A percentile compares a stretch with the other conserved stretches of the same genome.
phyloP scores from a whole-genome alignment of 2,797 vertebrate species.

The Notolabrus celidotus region DNA sequence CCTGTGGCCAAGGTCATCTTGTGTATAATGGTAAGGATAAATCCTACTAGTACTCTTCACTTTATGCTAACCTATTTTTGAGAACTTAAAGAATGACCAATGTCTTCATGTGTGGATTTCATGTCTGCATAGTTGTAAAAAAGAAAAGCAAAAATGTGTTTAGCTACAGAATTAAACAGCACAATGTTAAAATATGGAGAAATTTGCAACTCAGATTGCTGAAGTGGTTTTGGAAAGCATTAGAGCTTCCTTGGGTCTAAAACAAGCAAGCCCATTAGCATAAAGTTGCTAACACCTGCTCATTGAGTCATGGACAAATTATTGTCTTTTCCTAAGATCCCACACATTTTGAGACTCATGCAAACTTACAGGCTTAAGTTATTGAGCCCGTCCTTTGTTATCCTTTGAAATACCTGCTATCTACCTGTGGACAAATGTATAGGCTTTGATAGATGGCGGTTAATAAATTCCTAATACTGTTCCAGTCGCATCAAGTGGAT shows the following conservation, averaged over 20 bases:
- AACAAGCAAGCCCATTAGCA: slow-evolving; percentile 42
- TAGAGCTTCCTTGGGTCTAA: slow-evolving; percentile 11
- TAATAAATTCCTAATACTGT: slow-evolving; percentile 58
- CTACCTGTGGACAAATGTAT: slow-evolving; percentile 47
- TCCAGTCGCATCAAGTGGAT: slow-evolving; percentile 57
- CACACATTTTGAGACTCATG: slow-evolving; percentile 12
- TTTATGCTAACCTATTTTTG: too few species aligned
- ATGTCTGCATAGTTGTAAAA: background rate
- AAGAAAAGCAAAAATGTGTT: background rate
- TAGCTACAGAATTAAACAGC: background rate
- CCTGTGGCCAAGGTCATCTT: too few species aligned
- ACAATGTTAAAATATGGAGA: slow-evolving; percentile 32
- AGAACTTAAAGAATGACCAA: too few species aligned
- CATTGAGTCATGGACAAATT: slow-evolving; percentile 36
- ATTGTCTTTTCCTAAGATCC: slow-evolving; percentile 2
- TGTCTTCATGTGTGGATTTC: too few species aligned
- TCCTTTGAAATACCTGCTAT: slow-evolving; percentile 48
- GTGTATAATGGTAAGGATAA: too few species aligned
- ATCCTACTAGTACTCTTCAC: too few species aligned
- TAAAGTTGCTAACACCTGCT: slow-evolving; percentile 43
- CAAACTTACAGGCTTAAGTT: background rate
- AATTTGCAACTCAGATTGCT: slow-evolving; percentile 17
- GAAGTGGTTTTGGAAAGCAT: slow-evolving; percentile 28
- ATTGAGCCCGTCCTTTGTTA: slow-evolving; percentile 20
- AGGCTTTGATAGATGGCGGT: slow-evolving; percentile 36